phyloP scores from a whole-genome alignment of 2,113 vertebrate genomes.

The Strigops habroptila region DNA sequence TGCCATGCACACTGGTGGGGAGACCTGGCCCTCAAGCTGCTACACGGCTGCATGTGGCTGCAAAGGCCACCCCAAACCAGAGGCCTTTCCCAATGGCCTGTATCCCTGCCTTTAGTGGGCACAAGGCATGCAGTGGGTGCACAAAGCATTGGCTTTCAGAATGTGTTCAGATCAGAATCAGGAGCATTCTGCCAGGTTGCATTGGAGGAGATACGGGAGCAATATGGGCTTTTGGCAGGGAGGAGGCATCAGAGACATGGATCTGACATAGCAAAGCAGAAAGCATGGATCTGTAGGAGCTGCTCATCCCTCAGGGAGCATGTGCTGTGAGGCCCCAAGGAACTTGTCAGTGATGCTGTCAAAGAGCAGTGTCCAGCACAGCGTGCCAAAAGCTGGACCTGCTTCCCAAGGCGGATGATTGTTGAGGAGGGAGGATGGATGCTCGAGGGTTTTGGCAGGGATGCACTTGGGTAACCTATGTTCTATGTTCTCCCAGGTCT shows the following conservation, averaged over 20 bases:
- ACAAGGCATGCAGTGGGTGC: background rate
- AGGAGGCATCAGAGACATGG: background rate
- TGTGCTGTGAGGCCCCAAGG: background rate
- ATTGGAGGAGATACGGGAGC: background rate
- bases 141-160: background rate
- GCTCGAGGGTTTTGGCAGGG: background rate
- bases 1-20: background rate
- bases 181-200: background rate
- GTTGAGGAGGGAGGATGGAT: background rate
- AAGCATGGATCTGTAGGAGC: background rate
- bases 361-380: rapidly evolving
- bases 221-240: background rate
- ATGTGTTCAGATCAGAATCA: background rate
- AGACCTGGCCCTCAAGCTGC: background rate
- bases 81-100: background rate
- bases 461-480: rapidly evolving
- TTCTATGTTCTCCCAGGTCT: constrained; percentile 51
- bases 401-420: background rate
- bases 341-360: background rate
- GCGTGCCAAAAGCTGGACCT: background rate
- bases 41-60: background rate
- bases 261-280: background rate
- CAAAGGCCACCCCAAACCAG: background rate
- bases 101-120: background rate
- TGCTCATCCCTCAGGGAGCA: background rate